phyloP scores from a whole-genome alignment of 2,113 vertebrate genomes.

The Panthera leo region DNA sequence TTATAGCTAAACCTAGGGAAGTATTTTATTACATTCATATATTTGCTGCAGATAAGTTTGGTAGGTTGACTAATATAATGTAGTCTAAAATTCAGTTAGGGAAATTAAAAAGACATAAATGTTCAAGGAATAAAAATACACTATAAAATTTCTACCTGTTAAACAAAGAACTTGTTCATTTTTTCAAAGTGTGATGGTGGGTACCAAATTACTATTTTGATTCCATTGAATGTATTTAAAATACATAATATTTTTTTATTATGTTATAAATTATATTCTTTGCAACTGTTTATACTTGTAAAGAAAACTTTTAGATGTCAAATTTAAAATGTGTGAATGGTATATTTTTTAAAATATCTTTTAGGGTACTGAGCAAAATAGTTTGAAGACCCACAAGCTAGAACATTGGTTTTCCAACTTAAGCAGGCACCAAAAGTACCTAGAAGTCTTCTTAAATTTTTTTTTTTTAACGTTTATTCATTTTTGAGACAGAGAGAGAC shows the following conservation, averaged over 20 bases:
- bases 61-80: neutral
- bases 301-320: neutral
- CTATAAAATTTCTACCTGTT: neutral
- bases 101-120: neutral
- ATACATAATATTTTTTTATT: neutral
- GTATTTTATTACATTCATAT: neutral
- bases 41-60: neutral
- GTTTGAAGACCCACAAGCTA: neutral
- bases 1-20: neutral
- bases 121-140: neutral
- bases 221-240: neutral
- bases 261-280: neutral
- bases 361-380: neutral
- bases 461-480: too few relatives aligned
- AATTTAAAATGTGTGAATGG: neutral
- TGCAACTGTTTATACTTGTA: neutral
- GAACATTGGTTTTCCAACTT: neutral
- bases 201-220: neutral
- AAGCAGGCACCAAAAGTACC: neutral
- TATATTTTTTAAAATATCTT: neutral
- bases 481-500: too few relatives aligned
- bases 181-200: neutral
- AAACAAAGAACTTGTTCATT: neutral
- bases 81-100: neutral
- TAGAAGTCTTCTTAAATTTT: too few relatives aligned